Percentiles rank a stretch among this genome's conserved stretches.
These are phyloP conservation scores for Papilio helenus DNA, from an alignment of 1,140 invertebrate genomes.

Conservation along the genomic window DNA sequence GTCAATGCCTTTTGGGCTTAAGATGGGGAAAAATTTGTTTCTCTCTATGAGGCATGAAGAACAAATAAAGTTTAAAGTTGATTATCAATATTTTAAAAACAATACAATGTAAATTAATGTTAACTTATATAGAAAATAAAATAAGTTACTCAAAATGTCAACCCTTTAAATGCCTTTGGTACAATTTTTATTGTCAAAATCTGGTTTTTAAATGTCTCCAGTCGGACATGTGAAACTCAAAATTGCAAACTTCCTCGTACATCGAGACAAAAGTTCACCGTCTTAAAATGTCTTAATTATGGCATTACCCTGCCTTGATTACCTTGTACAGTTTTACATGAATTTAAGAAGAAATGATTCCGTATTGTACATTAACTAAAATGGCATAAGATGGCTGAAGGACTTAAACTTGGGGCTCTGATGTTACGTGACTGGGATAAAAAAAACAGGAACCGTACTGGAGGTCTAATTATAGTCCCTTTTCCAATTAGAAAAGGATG, in stretches of 20 bases:
- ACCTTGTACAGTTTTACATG: not conserved
- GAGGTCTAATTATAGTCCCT: too few relatives aligned
- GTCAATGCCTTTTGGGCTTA: not conserved
- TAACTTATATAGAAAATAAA: not conserved
- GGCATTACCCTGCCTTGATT: not conserved
- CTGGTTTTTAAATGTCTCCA: slow-evolving; percentile 24
- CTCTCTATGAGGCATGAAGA: not conserved
- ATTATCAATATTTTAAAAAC: too few relatives aligned
- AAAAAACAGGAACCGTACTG: too few relatives aligned
- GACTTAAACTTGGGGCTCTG: too few relatives aligned
- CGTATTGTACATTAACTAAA: not conserved
- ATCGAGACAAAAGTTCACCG: not conserved
- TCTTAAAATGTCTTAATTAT: slow-evolving; percentile 15
- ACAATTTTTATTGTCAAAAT: slow-evolving; percentile 20
- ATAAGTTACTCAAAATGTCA: not conserved
- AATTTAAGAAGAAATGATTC: not conserved
- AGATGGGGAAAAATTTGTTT: not conserved
- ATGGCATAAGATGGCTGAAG: too few relatives aligned
- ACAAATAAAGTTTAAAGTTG: too few relatives aligned
- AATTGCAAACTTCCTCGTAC: slow-evolving; percentile 15
- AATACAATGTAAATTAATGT: not conserved
- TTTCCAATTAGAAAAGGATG: too few relatives aligned
- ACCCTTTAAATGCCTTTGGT: slow-evolving; percentile 6
- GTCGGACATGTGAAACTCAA: not conserved
- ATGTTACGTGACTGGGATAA: too few relatives aligned